Conservation (phyloP, 2,797 vertebrate species). For the Rhynchotus rufescens region DNA sequence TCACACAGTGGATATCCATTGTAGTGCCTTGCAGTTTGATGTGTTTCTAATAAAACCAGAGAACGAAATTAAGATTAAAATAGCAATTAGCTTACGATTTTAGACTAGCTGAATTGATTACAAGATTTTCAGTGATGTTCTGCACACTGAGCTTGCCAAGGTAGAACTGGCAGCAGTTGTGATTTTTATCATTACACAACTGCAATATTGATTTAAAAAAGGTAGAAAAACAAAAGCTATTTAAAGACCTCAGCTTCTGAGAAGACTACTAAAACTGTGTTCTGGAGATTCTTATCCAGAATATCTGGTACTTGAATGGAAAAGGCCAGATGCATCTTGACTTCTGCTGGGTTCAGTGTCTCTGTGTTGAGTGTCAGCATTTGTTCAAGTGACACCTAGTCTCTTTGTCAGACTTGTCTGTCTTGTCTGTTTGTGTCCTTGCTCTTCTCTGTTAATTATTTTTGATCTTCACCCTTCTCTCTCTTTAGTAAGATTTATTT, state of each 20-base stretch:
- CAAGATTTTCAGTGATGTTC: rapidly evolving
- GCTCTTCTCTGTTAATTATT: neutral
- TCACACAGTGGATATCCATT: neutral
- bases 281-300: neutral
- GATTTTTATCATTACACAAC: neutral
- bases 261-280: neutral
- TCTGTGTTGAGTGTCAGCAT: neutral
- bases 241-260: neutral
- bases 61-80: neutral
- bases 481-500: neutral
- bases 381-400: neutral
- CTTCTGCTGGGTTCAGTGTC: neutral
- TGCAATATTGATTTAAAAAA: neutral
- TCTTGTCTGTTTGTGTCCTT: neutral
- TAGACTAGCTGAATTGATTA: neutral
- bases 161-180: neutral
- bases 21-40: neutral
- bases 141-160: neutral
- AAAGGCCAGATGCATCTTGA: neutral
- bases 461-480: neutral
- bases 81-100: neutral
- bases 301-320: neutral
- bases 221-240: neutral
- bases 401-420: neutral
- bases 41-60: neutral